Evolutionary conservation across 2,113 vertebrate species (phyloP).

Genomic region (Mastomys coucha): DNA sequence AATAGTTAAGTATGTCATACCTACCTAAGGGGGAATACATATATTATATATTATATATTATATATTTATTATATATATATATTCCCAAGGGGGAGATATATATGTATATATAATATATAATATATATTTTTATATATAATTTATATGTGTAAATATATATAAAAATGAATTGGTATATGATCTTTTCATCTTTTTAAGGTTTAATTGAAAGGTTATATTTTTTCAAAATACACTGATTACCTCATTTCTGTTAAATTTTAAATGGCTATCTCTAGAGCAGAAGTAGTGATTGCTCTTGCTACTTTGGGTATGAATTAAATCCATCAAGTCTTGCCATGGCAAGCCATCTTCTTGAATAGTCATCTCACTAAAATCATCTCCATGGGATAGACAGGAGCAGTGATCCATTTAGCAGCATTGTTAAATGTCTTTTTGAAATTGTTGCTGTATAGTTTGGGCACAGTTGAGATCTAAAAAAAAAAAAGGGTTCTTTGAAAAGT

Average conservation of each 20-base stretch:
- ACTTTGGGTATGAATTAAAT: not conserved
- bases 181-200: not conserved
- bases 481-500: not conserved
- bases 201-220: constrained; percentile 46
- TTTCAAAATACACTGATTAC: constrained; percentile 24
- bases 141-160: no score
- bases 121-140: no score
- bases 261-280: not conserved
- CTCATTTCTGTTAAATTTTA: constrained; percentile 45
- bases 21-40: not conserved
- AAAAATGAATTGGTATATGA: not conserved
- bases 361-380: constrained; percentile 48
- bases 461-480: not conserved
- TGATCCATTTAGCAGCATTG: constrained; percentile 16
- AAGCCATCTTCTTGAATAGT: constrained; percentile 12
- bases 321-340: not conserved
- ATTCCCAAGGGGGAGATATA: no score
- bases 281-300: constrained; percentile 11
- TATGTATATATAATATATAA: no score
- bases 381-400: not conserved
- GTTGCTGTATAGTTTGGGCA: constrained; percentile 20
- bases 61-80: no score
- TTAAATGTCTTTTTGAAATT: constrained; percentile 29
- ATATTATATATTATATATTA: not conserved
- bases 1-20: constrained; percentile 44